Evolutionary conservation across 2,888 invertebrate genomes (phyloP), one percentile per base, ranked within the genome.

Genomic region (Molanna angustata): DNA sequence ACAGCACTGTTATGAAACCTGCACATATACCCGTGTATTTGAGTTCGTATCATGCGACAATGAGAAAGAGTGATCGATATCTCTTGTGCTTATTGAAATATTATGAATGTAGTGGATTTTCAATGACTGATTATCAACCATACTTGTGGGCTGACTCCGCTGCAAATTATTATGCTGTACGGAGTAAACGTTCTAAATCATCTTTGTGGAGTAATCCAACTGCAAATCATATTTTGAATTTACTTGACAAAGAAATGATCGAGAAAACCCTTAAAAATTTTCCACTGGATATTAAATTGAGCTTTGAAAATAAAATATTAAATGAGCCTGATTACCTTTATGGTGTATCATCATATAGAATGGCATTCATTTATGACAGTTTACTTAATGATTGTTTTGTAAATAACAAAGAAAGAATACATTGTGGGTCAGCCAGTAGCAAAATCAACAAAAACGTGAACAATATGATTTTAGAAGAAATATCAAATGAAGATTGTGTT

Each of bases 81-180:
- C 78, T 90, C 42, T 70, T 88, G 54, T 73, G 80, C 44, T 75
- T 91, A 57, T 67, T 91, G 49, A 78, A 82, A 60, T 73, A 80
- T 56, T 88, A 88, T 70, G 87, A 92, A 71, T 72, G 71, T 54
- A 81, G 82, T 64, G 83, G 83, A 46, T 73, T 84, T 53, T 80
- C 81, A 16, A 74, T 88, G 9, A 74, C 78, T 44, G 77, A 84
- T 62, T 87, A 80, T 66, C 84, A 87, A 58, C 94, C 94, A 0
- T 89, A 88, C 63, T 72, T 94, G 1, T 94, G 90, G 87, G 92
- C 93, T 1, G 83, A 84, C 65, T 82, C 87, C 2, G 93, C 91
- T 0, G 83, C 88, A 1, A 82, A 83, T 45, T 84, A 89, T 66
- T 91, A 90, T 65, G 84, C 88, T 1, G 78, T 90, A 0, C 75